Evolutionary conservation across 2,113 vertebrate species (phyloP).

Genomic region (Bujurquina vittata): DNA sequence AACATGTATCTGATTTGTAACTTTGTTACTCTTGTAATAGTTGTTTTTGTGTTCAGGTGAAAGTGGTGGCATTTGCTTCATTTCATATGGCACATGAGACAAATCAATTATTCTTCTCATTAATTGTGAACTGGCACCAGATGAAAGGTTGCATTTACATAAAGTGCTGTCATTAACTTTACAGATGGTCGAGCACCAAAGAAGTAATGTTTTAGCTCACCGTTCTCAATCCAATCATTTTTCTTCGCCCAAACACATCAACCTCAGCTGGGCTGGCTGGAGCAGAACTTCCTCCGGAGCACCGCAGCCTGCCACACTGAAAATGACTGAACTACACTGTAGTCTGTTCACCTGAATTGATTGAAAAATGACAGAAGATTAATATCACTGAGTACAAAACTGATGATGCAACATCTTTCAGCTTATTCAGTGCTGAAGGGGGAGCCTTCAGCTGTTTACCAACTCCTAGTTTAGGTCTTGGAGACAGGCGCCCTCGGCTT

Average conservation of each 20-base stretch:
- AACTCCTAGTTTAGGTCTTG: no score
- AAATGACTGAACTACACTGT: not conserved
- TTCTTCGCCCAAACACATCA: not conserved
- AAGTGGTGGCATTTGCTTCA: conserved; percentile 1
- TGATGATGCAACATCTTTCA: no score
- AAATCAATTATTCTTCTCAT: conserved; percentile 38
- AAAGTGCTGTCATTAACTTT: conserved; percentile 4
- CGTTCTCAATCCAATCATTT: not conserved
- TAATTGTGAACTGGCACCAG: conserved; percentile 20
- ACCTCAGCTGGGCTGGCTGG: not conserved
- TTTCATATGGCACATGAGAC: conserved; percentile 31
- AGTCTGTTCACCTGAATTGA: not conserved
- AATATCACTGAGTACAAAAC: no score
- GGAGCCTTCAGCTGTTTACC: not conserved
- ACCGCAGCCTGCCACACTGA: not conserved
- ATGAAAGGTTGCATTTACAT: not conserved
- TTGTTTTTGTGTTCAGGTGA: not conserved
- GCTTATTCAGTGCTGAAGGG: no score
- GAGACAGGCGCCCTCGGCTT: no score
- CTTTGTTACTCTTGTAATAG: no score
- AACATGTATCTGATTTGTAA: no score
- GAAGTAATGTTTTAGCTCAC: no score
- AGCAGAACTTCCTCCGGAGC: conserved; percentile 1
- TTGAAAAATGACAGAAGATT: no score
- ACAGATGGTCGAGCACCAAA: not conserved